Base-by-base conservation (phyloP, 2,113 vertebrate species). In the Fregata magnificens region DNA sequence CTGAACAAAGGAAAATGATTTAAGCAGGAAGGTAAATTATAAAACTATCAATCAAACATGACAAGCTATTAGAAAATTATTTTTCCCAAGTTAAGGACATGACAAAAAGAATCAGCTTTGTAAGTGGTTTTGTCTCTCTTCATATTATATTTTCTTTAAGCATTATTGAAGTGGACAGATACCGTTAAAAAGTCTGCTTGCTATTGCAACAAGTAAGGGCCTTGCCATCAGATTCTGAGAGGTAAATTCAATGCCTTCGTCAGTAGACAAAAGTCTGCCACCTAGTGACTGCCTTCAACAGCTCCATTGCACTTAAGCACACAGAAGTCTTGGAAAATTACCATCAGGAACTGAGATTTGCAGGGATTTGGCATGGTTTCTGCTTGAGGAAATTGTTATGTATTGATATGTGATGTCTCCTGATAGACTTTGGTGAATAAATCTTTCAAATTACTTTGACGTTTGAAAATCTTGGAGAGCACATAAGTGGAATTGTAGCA, bases 51-150 rank as follows among this genome's bases (percentile, higher is more conserved):
- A 79, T 14, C 9, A 86, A 90, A 93, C 49, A 53, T 31, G 40
- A 72, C 66, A 93, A 94, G 52, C 34, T 40, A 61, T 76, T 93
- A 56, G 73, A 53, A 77, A 97, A 95, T 63, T 52, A 56, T 82
- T 97, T 91, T 97, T 90, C 42, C 80, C 32, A 94, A 93, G 84
- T 55, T 73, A 88, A 97, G 45, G 40, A 77, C 56, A 86, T 86
- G 36, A 74, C 53, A 92, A 96, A 97, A 90, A 89, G 71, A 88
- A 95, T 90, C 63, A 52, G 9, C 40, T 96, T 67, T 81, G 3
- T 47, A 92, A 84, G 47, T 36, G n/a, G 4, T 52, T 88, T 92
- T 91, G 11, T 69, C 36, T 86, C 20, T 72, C 53, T 79, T 90
- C 24, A 3, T 73, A 34, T 47, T 62, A 24, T 32, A 8, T 71